Percentiles rank a stretch among this genome's conserved stretches.
These are phyloP conservation scores for Hestina assimilis DNA, from an alignment of 1,140 invertebrate genomes.

Conservation along the genomic window DNA sequence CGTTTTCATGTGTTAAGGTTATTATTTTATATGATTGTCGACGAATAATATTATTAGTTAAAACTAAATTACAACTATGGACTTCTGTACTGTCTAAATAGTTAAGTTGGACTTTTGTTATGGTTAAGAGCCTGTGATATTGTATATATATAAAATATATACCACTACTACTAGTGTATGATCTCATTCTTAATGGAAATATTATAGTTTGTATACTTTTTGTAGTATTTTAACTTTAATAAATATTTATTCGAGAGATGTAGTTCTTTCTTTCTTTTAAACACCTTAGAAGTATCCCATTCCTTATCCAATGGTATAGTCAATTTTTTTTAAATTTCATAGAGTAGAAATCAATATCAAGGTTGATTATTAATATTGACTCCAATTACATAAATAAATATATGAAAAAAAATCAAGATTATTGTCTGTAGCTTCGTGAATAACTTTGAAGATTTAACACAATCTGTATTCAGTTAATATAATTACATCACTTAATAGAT, in stretches of 20 bases:
- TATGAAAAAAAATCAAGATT: neutral
- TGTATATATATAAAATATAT: conserved; percentile 20
- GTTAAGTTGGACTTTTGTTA: conserved; percentile 25
- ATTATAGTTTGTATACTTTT: conserved; percentile 43
- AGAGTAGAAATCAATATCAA: neutral
- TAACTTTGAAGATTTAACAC: neutral
- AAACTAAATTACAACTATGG: neutral
- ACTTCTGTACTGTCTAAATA: conserved; percentile 3
- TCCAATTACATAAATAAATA: neutral
- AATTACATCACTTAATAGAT: too few relatives aligned
- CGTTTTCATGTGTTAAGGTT: conserved; percentile 1
- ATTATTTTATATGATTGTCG: conserved; percentile 19
- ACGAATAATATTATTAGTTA: neutral
- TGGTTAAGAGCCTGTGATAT: conserved; percentile 25
- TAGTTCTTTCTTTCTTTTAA: conserved; percentile 69
- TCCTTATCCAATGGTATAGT: conserved; percentile 4
- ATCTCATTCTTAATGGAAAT: conserved; percentile 32
- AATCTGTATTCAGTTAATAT: too few relatives aligned
- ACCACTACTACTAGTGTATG: conserved; percentile 49
- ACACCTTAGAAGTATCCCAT: conserved; percentile 32
- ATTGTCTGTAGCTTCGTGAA: neutral
- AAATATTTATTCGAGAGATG: conserved; percentile 67
- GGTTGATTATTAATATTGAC: neutral
- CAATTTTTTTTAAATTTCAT: neutral
- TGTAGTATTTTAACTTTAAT: conserved; percentile 64